Conservation (phyloP, 2,888 invertebrate genomes). For the Caenorhabditis sp. region DNA sequence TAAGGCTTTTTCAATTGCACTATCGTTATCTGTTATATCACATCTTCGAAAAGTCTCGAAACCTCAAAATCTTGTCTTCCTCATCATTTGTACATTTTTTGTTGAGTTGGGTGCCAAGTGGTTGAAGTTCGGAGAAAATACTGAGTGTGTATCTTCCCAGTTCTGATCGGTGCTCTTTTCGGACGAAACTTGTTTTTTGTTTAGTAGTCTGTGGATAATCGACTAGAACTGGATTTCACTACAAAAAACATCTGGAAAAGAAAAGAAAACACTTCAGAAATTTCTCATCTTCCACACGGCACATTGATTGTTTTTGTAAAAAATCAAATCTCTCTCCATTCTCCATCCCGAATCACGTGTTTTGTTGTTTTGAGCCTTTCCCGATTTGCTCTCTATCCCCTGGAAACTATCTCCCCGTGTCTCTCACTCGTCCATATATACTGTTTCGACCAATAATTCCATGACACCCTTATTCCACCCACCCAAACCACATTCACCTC, state of each 20-base stretch:
- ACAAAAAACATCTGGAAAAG: not conserved
- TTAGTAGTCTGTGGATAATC: slow-evolving; percentile 31
- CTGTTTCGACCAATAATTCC: slow-evolving; percentile 17
- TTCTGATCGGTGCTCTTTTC: not conserved
- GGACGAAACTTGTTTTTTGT: slow-evolving; percentile 39
- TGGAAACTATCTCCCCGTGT: not conserved
- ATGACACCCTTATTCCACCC: slow-evolving; percentile 20
- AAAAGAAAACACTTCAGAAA: too few species aligned
- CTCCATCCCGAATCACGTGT: slow-evolving; percentile 12
- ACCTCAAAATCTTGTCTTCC: slow-evolving; percentile 4
- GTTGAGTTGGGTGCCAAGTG: slow-evolving; percentile 31
- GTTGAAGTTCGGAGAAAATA: not conserved
- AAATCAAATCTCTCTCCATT: slow-evolving; percentile 39
- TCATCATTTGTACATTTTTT: slow-evolving; percentile 51
- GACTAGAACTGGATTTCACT: not conserved
- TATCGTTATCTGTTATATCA: slow-evolving; percentile 11
- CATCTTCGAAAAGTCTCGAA: not conserved
- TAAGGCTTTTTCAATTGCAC: not conserved
- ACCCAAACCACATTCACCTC: slow-evolving; percentile 5
- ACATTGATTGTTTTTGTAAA: slow-evolving; percentile 48
- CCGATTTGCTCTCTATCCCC: slow-evolving; percentile 8
- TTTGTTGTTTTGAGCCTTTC: slow-evolving; percentile 29
- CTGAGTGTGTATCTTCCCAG: not conserved
- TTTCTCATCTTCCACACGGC: slow-evolving; percentile 10
- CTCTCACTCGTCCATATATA: not conserved